A percentile compares a stretch with the other conserved stretches of the same genome.
phyloP scores from a whole-genome alignment of 2,888 invertebrate genomes.

The Myopa tessellatipennis region DNA sequence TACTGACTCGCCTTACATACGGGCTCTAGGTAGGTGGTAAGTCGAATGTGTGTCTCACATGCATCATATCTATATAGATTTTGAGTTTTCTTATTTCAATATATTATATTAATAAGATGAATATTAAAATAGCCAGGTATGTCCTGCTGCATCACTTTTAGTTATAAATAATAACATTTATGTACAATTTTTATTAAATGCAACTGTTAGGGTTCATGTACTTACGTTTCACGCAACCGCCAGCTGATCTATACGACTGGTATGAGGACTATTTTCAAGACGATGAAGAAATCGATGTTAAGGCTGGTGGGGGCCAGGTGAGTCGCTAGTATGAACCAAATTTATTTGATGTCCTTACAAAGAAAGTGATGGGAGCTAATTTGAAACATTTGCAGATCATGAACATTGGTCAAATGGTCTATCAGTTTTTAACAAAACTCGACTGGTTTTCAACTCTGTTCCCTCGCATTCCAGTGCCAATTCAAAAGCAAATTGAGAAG shows the following conservation, averaged over 20 bases:
- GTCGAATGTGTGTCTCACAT: conserved; percentile 61
- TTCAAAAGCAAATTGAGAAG: conserved; percentile 90
- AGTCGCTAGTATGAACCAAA: conserved; percentile 57
- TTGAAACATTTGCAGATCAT: conserved; percentile 69
- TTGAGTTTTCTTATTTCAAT: background rate
- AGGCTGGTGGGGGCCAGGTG: conserved; percentile 95
- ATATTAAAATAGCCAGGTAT: conserved; percentile 32
- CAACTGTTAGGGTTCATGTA: conserved; percentile 75
- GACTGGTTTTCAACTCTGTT: conserved; percentile 99
- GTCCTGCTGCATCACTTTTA: conserved; percentile 28
- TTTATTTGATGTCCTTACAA: background rate
- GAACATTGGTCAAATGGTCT: conserved; percentile 91
- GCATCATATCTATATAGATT: conserved; percentile 26
- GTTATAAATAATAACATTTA: background rate
- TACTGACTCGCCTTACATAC: conserved; percentile 95
- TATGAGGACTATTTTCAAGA: conserved; percentile 96
- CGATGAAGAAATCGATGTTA: conserved; percentile 96
- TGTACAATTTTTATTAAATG: conserved; percentile 33
- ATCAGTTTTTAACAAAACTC: conserved; percentile 92
- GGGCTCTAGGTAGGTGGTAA: conserved; percentile 84
- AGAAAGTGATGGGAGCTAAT: background rate
- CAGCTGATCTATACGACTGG: conserved; percentile 96
- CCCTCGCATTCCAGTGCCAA: conserved; percentile 98
- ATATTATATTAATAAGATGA: conserved; percentile 14
- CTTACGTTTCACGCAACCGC: conserved; percentile 95